phyloP scores from a whole-genome alignment of 2,888 invertebrate genomes.

The Nysson spinosus region DNA sequence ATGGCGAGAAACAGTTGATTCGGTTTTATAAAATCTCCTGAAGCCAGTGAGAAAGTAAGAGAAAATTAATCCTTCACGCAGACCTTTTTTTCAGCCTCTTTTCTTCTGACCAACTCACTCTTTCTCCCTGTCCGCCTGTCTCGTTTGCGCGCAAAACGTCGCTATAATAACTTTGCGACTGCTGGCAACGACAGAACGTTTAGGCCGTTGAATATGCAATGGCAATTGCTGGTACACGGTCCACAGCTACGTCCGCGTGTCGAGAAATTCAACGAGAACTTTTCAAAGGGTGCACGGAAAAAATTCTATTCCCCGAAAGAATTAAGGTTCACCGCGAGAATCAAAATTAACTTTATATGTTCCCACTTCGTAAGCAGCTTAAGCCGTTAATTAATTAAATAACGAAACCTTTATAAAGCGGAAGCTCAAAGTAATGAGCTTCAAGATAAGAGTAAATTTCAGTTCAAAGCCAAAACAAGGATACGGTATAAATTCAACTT shows the following conservation, averaged over 20 bases:
- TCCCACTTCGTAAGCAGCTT: too few species aligned
- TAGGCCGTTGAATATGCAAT: constrained; percentile 67
- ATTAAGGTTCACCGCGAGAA: not conserved
- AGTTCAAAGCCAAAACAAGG: too few species aligned
- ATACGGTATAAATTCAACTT: too few species aligned
- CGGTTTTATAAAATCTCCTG: constrained; percentile 34
- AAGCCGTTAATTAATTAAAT: too few species aligned
- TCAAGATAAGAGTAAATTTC: too few species aligned
- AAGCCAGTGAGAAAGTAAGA: constrained; percentile 39
- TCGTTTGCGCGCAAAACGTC: constrained; percentile 49
- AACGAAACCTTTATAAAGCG: too few species aligned
- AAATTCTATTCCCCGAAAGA: constrained; percentile 9
- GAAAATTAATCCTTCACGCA: constrained; percentile 55
- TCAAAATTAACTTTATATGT: not conserved
- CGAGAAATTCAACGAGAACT: constrained; percentile 26
- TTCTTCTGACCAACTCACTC: not conserved
- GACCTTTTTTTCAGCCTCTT: constrained; percentile 2
- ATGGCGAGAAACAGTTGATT: constrained; percentile 44
- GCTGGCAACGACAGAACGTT: constrained; percentile 65
- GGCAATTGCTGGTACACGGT: constrained; percentile 57
- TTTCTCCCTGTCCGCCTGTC: constrained; percentile 16
- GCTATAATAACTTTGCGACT: constrained; percentile 66
- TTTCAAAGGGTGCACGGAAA: constrained; percentile 6
- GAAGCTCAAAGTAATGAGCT: too few species aligned
- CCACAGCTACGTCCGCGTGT: too few species aligned